Percentiles rank a stretch among this genome's conserved stretches.
phyloP scores from a whole-genome alignment of 37 sponge, comb jelly and placozoan species.

The Hexactinellida sp. region DNA sequence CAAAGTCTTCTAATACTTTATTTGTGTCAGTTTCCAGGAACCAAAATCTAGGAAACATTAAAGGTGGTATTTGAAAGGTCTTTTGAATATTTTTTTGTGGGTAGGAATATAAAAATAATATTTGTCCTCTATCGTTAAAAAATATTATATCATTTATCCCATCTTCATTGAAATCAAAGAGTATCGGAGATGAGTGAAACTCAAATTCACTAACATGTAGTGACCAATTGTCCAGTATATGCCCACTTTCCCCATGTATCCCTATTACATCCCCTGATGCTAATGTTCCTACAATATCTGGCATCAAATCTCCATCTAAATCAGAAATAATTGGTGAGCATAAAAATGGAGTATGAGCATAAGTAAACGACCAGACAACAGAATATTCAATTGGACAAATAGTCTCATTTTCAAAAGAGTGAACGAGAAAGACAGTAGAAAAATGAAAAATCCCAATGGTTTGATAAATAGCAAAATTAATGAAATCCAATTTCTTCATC shows the following conservation, averaged over 20 bases:
- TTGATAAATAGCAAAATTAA: too few species aligned
- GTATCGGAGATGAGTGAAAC: not conserved
- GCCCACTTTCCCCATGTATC: not conserved
- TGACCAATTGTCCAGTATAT: not conserved
- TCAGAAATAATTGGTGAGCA: not conserved
- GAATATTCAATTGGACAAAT: not conserved
- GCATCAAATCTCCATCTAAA: not conserved
- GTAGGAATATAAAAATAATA: not conserved
- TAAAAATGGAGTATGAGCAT: not conserved
- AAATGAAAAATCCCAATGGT: too few species aligned
- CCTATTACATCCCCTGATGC: not conserved
- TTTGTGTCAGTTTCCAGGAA: not conserved
- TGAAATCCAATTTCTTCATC: too few species aligned
- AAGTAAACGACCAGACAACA: not conserved
- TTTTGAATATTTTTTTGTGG: not conserved
- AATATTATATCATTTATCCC: not conserved
- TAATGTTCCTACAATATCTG: not conserved
- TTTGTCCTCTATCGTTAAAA: not conserved
- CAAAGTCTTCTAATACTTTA: not conserved
- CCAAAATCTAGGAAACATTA: not conserved
- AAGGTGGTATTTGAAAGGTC: not conserved
- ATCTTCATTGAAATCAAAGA: not conserved
- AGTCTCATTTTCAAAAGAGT: not conserved
- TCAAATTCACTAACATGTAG: not conserved
- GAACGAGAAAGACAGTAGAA: too few species aligned